Conservation (phyloP, 1,140 invertebrate species). For the Cylas formicarius region DNA sequence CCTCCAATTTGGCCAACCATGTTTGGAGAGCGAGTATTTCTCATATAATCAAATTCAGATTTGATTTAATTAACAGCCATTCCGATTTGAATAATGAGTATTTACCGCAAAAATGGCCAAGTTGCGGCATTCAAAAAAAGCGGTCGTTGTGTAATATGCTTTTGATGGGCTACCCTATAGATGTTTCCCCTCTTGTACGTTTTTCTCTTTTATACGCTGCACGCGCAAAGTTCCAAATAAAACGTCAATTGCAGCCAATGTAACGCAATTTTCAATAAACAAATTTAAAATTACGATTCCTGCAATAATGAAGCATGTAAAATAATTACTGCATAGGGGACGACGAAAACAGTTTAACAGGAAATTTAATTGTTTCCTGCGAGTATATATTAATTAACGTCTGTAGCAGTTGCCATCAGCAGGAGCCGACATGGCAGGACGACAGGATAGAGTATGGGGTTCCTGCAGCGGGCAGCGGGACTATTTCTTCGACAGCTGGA, state of each 20-base stretch:
- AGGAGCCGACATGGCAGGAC: conserved; percentile 35
- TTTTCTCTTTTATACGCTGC: background rate
- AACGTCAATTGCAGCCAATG: conserved; percentile 21
- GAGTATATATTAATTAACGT: conserved; percentile 44
- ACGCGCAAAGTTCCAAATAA: conserved; percentile 15
- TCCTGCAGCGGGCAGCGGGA: conserved; percentile 14
- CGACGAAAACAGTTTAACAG: conserved; percentile 31
- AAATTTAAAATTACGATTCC: conserved; percentile 36
- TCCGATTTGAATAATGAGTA: too few species aligned
- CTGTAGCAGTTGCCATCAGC: conserved; percentile 40
- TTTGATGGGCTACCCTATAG: too few species aligned
- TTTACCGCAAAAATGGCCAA: too few species aligned
- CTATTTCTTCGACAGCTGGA: conserved; percentile 38
- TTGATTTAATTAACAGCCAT: too few species aligned
- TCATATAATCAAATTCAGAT: too few species aligned
- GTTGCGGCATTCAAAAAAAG: too few species aligned
- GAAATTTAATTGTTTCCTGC: conserved; percentile 40
- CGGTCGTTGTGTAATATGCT: too few species aligned
- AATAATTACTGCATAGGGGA: conserved; percentile 34
- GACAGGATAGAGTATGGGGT: conserved; percentile 19
- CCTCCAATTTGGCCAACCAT: too few species aligned
- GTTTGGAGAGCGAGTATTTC: too few species aligned
- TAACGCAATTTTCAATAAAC: conserved; percentile 23
- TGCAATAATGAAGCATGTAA: conserved; percentile 37
- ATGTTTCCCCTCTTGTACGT: background rate